A percentile compares a stretch with the other conserved stretches of the same genome.
Evolutionary conservation across 2,113 vertebrate species (phyloP).

Genomic region (Drymodes brunneopygia): DNA sequence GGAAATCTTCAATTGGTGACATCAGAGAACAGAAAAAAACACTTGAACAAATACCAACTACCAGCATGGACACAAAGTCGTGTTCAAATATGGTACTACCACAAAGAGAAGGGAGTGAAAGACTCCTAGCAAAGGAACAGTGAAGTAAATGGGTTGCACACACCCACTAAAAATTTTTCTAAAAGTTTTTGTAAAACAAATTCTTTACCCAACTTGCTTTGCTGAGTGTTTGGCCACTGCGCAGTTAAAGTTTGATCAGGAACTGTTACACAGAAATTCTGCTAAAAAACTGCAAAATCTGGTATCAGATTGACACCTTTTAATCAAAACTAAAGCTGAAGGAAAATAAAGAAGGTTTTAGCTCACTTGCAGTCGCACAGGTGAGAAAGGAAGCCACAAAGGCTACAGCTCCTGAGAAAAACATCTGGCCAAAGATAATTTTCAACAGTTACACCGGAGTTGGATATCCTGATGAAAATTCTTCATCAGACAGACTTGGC

Average conservation of each 20-base stretch:
- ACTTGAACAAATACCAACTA: not conserved
- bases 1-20: no score
- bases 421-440: not conserved
- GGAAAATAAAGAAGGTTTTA: not conserved
- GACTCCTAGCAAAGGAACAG: not conserved
- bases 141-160: rapidly evolving
- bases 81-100: not conserved
- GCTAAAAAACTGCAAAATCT: not conserved
- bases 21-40: not conserved
- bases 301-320: not conserved
- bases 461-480: not conserved
- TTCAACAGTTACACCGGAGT: not conserved
- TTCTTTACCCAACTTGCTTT: not conserved
- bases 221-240: not conserved
- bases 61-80: not conserved
- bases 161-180: not conserved
- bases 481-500: not conserved
- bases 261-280: not conserved
- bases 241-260: not conserved
- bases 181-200: not conserved
- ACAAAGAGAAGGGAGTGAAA: not conserved
- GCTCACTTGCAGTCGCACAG: not conserved
- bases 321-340: not conserved
- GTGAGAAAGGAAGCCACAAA: not conserved
- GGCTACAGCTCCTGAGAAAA: not conserved